Evolutionary conservation across 2,113 vertebrate species (phyloP).

Genomic region (Pseudonaja textilis): DNA sequence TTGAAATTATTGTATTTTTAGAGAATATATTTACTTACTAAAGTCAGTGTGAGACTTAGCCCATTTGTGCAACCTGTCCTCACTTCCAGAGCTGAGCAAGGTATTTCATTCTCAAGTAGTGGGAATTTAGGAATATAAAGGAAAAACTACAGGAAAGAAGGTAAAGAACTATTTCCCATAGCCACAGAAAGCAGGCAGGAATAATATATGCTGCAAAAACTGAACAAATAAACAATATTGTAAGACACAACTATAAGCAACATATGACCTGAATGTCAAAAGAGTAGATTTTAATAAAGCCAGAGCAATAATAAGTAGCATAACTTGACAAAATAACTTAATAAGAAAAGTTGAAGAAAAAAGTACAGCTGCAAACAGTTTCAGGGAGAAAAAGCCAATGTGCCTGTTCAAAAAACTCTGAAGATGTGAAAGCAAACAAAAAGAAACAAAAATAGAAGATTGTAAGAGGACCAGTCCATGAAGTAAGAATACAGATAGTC

Average conservation of each 20-base stretch:
- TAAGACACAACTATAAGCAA: background rate
- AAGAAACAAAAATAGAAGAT: background rate
- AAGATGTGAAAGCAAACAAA: background rate
- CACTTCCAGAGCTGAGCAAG: background rate
- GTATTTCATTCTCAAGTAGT: background rate
- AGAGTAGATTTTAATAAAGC: background rate
- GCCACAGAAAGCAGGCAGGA: background rate
- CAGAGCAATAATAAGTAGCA: background rate
- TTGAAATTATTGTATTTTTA: background rate
- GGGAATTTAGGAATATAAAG: background rate
- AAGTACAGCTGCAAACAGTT: background rate
- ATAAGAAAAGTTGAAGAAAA: background rate
- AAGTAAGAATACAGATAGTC: background rate
- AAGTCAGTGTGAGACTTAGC: background rate
- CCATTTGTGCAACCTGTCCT: background rate
- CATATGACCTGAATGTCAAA: background rate
- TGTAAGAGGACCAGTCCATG: background rate
- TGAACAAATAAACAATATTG: background rate
- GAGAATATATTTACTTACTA: background rate
- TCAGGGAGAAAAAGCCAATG: background rate
- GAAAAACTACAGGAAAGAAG: background rate
- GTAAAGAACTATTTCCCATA: background rate
- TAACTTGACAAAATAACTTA: background rate
- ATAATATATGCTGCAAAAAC: background rate
- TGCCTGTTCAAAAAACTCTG: background rate